Conservation (phyloP, 2,888 invertebrate species). For the Spilarctia lutea region DNA sequence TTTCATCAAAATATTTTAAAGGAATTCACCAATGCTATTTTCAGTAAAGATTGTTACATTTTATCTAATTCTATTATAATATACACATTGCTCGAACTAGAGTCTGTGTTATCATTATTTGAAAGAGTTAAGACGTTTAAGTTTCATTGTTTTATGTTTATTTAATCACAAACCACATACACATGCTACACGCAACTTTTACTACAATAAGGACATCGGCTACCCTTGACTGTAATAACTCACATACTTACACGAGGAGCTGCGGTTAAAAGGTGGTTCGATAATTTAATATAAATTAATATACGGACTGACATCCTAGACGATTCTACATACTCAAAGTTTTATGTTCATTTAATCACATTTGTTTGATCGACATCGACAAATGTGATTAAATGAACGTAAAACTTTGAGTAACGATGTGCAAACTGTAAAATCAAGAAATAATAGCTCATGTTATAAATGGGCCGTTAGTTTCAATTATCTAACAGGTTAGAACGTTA, state of each 20-base stretch:
- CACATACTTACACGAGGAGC: no score
- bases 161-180: background rate
- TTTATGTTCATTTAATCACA: no score
- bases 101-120: no score
- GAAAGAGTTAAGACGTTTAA: no score
- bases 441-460: conserved; percentile 27
- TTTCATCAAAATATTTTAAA: background rate
- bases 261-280: no score
- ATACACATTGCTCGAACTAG: no score
- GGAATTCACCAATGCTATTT: background rate
- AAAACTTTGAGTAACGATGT: conserved; percentile 27
- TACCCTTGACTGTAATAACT: no score
- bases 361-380: background rate
- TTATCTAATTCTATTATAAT: no score
- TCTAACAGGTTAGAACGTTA: conserved; percentile 38
- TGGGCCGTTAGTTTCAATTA: conserved; percentile 40
- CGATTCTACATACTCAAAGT: no score
- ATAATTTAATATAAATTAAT: no score
- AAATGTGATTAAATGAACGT: background rate
- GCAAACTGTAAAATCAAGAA: conserved; percentile 28
- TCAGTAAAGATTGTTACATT: background rate
- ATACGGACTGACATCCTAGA: background rate
- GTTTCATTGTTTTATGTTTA: background rate
- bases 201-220: no score
- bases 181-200: no score